These are phyloP conservation scores for Lobophora halterata DNA, from an alignment of 2,888 invertebrate genomes.

Conservation along the genomic window DNA sequence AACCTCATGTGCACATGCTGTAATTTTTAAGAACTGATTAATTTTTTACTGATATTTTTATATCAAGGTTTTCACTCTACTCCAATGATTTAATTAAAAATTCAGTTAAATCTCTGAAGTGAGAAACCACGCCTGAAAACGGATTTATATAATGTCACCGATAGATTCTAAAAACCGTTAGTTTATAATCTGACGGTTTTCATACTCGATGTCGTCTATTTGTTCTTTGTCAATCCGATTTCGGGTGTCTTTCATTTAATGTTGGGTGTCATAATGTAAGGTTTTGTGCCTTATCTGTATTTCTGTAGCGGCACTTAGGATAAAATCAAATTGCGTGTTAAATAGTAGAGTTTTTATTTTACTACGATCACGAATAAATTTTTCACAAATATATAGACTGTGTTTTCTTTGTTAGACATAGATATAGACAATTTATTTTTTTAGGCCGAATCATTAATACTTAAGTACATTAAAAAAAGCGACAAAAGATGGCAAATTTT, in stretches of 20 bases:
- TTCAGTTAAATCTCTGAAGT: too few species aligned
- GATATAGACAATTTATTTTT: too few species aligned
- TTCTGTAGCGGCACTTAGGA: constrained; percentile 40
- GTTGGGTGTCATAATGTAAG: constrained; percentile 33
- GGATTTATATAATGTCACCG: too few species aligned
- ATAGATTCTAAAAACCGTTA: neutral
- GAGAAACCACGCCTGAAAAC: too few species aligned
- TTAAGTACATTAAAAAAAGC: too few species aligned
- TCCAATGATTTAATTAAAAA: too few species aligned
- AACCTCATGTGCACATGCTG: too few species aligned
- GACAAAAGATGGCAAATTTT: too few species aligned
- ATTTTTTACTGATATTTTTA: neutral
- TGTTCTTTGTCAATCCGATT: constrained; percentile 1
- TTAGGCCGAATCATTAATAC: too few species aligned
- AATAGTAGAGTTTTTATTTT: constrained; percentile 69
- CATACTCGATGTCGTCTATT: neutral
- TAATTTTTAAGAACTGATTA: constrained; percentile 1
- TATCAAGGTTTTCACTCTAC: constrained; percentile 5
- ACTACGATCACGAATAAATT: constrained; percentile 75
- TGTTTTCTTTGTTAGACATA: constrained; percentile 32
- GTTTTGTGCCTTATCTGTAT: constrained; percentile 38
- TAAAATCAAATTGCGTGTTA: constrained; percentile 57
- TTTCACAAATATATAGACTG: constrained; percentile 53
- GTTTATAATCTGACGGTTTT: neutral
- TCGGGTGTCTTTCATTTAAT: constrained; percentile 10